These are phyloP conservation scores for Hyposoter didymator DNA, from an alignment of 2,888 invertebrate genomes.

Conservation along the genomic window DNA sequence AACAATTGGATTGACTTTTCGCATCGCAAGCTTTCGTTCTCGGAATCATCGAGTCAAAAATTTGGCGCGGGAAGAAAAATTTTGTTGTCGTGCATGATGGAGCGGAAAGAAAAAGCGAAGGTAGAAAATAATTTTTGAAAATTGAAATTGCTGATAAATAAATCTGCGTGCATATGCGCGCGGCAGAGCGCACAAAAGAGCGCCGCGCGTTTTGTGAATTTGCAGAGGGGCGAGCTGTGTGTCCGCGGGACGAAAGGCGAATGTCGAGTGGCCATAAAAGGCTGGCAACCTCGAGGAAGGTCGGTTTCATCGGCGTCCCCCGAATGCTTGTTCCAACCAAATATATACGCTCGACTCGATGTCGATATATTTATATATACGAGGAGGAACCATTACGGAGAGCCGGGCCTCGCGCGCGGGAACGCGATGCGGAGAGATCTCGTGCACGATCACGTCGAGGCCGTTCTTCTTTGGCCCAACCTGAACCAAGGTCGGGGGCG, in stretches of 20 bases:
- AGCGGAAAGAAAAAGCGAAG: neutral
- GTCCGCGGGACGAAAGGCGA: slow-evolving; percentile 50
- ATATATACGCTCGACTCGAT: slow-evolving; percentile 41
- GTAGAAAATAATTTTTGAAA: neutral
- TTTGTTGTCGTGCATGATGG: neutral
- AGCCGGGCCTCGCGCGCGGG: slow-evolving; percentile 19
- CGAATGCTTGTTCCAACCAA: slow-evolving; percentile 75
- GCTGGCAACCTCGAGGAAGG: slow-evolving; percentile 75
- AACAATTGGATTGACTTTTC: too few relatives aligned
- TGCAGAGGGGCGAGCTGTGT: slow-evolving; percentile 6
- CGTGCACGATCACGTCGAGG: slow-evolving; percentile 70
- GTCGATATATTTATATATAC: slow-evolving; percentile 64
- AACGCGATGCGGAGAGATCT: slow-evolving; percentile 52
- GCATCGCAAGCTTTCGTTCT: too few relatives aligned
- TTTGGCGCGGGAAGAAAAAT: too few relatives aligned
- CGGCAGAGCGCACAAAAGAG: neutral
- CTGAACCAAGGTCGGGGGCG: slow-evolving; percentile 80
- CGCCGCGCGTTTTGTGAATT: slow-evolving; percentile 49
- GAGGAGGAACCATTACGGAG: slow-evolving; percentile 65
- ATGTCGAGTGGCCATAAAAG: slow-evolving; percentile 69
- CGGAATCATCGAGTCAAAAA: too few relatives aligned
- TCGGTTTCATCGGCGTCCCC: slow-evolving; percentile 71
- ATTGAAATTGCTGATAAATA: neutral
- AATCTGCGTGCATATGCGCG: neutral
- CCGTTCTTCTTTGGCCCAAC: slow-evolving; percentile 74